phyloP scores from a whole-genome alignment of 2,113 vertebrate species.

The Plectropomus leopardus region DNA sequence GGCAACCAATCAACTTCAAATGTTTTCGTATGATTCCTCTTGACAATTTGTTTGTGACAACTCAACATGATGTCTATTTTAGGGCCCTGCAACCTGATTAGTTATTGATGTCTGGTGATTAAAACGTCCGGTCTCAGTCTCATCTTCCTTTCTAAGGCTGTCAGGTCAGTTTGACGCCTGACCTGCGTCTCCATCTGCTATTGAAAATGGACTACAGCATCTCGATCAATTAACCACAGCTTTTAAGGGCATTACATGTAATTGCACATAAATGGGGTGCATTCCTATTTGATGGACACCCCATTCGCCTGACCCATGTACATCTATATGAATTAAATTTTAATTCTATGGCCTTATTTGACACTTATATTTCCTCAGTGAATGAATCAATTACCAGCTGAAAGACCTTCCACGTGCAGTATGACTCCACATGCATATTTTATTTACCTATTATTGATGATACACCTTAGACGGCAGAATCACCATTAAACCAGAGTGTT shows the following conservation, averaged over 20 bases:
- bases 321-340: conserved; percentile 47
- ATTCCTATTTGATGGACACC: conserved; percentile 50
- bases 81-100: conserved; percentile 23
- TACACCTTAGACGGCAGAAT: conserved; percentile 49
- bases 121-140: conserved; percentile 52
- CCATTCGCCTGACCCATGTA: conserved; percentile 33
- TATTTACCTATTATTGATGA: conserved; percentile 61
- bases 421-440: conserved; percentile 54
- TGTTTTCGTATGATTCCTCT: conserved; percentile 36
- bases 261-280: conserved; percentile 63
- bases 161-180: conserved; percentile 1
- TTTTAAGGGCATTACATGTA: conserved; percentile 57
- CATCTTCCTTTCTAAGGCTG: conserved; percentile 31
- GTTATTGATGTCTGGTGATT: conserved; percentile 61
- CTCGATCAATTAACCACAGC: conserved; percentile 50
- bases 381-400: conserved; percentile 43
- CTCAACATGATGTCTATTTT: conserved; percentile 18
- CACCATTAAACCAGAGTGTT: conserved; percentile 64
- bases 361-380: conserved; percentile 41
- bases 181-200: neutral
- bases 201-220: conserved; percentile 7
- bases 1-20: conserved; percentile 25
- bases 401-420: conserved; percentile 21
- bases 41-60: conserved; percentile 44
- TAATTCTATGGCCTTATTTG: conserved; percentile 36